These are phyloP conservation scores for Atethmia centrago DNA, from an alignment of 2,888 invertebrate species.

Conservation along the genomic window DNA sequence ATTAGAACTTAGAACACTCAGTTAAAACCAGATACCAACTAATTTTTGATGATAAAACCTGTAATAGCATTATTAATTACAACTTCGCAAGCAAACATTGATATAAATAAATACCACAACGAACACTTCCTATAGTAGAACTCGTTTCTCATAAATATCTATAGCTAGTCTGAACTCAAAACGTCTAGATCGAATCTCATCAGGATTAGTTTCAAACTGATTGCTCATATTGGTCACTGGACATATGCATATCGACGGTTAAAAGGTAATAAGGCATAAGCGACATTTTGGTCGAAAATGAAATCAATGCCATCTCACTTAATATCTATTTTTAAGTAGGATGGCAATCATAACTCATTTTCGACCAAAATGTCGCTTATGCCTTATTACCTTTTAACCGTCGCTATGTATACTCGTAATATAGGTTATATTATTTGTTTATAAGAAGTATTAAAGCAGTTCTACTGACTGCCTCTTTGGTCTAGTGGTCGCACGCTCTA, in stretches of 20 bases:
- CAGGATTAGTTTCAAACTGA: slow-evolving; percentile 52
- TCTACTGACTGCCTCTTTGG: background rate
- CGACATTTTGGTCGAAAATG: too few species aligned
- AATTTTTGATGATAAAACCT: slow-evolving; percentile 18
- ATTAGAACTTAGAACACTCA: background rate
- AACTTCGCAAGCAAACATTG: background rate
- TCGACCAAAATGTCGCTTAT: too few species aligned
- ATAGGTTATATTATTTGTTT: slow-evolving; percentile 16
- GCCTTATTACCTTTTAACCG: too few species aligned
- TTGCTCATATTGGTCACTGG: slow-evolving; percentile 40
- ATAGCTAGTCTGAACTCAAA: slow-evolving; percentile 42
- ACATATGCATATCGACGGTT: too few species aligned
- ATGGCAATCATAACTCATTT: too few species aligned
- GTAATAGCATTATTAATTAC: slow-evolving; percentile 29
- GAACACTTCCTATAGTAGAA: slow-evolving; percentile 27
- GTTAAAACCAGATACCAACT: background rate
- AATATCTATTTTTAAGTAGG: too few species aligned
- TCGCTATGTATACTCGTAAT: too few species aligned
- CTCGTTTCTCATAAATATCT: slow-evolving; percentile 49
- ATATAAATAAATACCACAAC: slow-evolving; percentile 13
- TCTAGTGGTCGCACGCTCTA: background rate
- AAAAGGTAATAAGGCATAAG: too few species aligned
- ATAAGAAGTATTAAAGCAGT: background rate
- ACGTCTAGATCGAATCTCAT: slow-evolving; percentile 52
- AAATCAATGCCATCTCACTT: too few species aligned